Evolutionary conservation across 2,888 invertebrate genomes (phyloP), one percentile per base, ranked within the genome.

Genomic region (Thecophora atra): DNA sequence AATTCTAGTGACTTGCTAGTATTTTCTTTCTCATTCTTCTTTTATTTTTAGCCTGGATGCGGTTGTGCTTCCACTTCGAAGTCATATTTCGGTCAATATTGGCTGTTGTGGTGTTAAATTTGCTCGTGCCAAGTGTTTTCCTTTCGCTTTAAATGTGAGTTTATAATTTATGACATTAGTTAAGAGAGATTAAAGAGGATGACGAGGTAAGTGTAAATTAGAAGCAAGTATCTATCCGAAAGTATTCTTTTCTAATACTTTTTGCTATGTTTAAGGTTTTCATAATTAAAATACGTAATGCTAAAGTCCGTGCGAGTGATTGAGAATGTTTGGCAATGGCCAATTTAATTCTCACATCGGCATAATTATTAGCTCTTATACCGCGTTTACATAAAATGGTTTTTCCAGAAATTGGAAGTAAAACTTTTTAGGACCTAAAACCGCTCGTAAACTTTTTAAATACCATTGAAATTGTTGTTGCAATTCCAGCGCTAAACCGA

Each of bases 71-170:
- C 15, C 17, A 11, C 47, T 47, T 5, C 17, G 4, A 15, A n/a
- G 13, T 47, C 11, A 5, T 47, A 47, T 11, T 15, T 47, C 13
- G 68, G 58, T 68, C 58, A 68, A 58, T 68, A 58, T 47, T 72
- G 69, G 54, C 44, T 72, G 69, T 66, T 58, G 71, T 69, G 72
- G 63, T 68, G 51, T 47, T 51, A 17, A 62, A 70, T 72, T 72
- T 75, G 73, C 75, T 66, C 62, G 58, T 70, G 72, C 71, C 74
- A 72, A 74, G 76, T 74, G 74, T 75, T 70, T 67, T 68, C 58
- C 24, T 67, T 21, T 19, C 54, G 5, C 47, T 47, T 47, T 47
- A 47, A 17, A 17, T 47, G 13, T 5, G 47, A 47, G 47, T 47
- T 62, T 47, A n/a, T n/a, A 65, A n/a, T 65, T 42, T 66, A 56